Evolutionary conservation across 2,113 vertebrate species (phyloP), one percentile per base, ranked within the genome.

Genomic region (Pomatorhinus ruficollis): DNA sequence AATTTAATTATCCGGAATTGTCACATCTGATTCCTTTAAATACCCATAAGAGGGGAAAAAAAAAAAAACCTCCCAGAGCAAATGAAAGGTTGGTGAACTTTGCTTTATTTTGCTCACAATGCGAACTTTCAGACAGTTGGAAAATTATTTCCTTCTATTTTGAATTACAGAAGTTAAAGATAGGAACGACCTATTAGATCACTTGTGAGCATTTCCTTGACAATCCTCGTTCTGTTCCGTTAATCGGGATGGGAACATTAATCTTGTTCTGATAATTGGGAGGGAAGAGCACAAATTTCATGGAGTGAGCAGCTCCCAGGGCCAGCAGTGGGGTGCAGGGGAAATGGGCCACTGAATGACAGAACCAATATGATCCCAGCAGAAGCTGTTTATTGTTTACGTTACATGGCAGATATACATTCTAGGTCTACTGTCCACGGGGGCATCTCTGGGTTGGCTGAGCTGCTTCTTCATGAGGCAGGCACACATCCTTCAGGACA

Each of bases 171-270:
- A 35, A 91, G 88, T 96, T 97, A 97, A 97, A 97, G 96, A 97
- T 97, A 97, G 96, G 82, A 56, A 50, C 93, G 97, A 97, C 96
- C 96, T 97, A 97, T 97, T 97, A 97, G 96, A 95, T 97, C 96
- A 97, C 91, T 37, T 17, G 35, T 5, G 20, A 83, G 65, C 84
- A 16, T 42, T 95, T 70, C 87, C 93, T 57, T 18, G 69, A 95
- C 92, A 94, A 88, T 66, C 5, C 44, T 0, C 5, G 63, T 83
- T 95, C 95, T 89, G 65, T 92, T 71, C 33, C 82, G 7, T 5
- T 18, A 8, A 25, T 35, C 4, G 47, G 47, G 23, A 49, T 4
- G 23, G 47, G 47, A 49, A 49, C 47, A 49, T 49, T 49, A 49
- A 49, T 49, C 47, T 12, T 14, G 23, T 49, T 49, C 47, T 13